phyloP scores from a whole-genome alignment of 2,797 vertebrate species.

The Ciconia nigra region DNA sequence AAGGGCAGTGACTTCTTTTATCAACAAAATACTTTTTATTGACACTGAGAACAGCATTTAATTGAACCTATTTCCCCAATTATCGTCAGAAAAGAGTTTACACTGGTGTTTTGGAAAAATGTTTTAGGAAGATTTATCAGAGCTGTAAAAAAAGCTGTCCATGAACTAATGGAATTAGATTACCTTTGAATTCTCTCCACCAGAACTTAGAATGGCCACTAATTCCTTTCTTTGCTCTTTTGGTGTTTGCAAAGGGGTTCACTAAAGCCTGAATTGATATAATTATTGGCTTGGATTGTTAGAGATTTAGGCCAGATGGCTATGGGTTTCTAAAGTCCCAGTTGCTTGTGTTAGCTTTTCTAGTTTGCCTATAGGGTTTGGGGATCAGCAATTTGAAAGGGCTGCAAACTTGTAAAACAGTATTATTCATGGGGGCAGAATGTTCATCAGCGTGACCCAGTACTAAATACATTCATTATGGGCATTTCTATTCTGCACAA shows the following conservation, averaged over 20 bases:
- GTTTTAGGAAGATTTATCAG: slow-evolving; percentile 61
- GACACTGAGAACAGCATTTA: slow-evolving; percentile 49
- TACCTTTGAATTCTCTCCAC: slow-evolving; percentile 73
- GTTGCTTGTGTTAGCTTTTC: slow-evolving; percentile 82
- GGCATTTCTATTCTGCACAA: slow-evolving; percentile 84
- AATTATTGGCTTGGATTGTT: slow-evolving; percentile 85
- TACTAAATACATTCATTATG: slow-evolving; percentile 92
- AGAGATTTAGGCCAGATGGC: slow-evolving; percentile 87
- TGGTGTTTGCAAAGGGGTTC: slow-evolving; percentile 74
- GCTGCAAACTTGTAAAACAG: slow-evolving; percentile 81
- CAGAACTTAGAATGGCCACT: slow-evolving; percentile 70
- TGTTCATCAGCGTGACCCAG: slow-evolving; percentile 88
- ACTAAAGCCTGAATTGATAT: slow-evolving; percentile 80
- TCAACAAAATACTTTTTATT: slow-evolving; percentile 53
- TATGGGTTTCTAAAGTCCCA: slow-evolving; percentile 79
- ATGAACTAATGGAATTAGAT: slow-evolving; percentile 77
- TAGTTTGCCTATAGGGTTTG: slow-evolving; percentile 80
- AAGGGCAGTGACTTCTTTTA: slow-evolving; percentile 51
- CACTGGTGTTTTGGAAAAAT: slow-evolving; percentile 50
- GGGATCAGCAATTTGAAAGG: slow-evolving; percentile 76
- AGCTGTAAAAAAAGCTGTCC: slow-evolving; percentile 62
- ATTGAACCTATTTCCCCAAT: slow-evolving; percentile 64
- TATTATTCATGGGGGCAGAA: slow-evolving; percentile 85
- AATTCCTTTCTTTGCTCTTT: slow-evolving; percentile 79
- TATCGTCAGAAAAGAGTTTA: slow-evolving; percentile 66